phyloP scores from a whole-genome alignment of 2,888 invertebrate species.

The Acanthoscelides obtectus region DNA sequence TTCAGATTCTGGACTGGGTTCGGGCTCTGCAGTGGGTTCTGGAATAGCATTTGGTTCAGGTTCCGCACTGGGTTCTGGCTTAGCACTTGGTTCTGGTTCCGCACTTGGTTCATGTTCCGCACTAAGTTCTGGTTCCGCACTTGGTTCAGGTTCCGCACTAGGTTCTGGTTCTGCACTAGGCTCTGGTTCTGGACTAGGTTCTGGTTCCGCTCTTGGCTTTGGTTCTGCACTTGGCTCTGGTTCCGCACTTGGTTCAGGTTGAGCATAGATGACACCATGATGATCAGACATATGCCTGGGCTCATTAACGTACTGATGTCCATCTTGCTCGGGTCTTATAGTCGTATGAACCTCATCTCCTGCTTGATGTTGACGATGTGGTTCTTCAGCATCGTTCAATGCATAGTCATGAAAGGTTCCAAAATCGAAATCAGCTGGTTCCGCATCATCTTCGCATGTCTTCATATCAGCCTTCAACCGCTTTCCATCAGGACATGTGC shows the following conservation, averaged over 20 bases:
- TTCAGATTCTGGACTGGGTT: conserved; percentile 30
- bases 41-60: conserved; percentile 49
- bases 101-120: conserved; percentile 27
- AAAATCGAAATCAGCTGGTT: conserved; percentile 22
- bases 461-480: conserved; percentile 49
- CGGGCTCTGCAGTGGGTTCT: conserved; percentile 29
- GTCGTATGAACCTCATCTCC: conserved; percentile 10
- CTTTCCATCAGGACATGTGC: conserved; percentile 59
- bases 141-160: conserved; percentile 23
- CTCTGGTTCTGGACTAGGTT: conserved; percentile 23
- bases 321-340: conserved; percentile 26
- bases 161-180: conserved; percentile 29
- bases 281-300: conserved; percentile 52
- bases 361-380: neutral
- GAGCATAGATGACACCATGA: conserved; percentile 43
- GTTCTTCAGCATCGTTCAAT: conserved; percentile 39
- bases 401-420: conserved; percentile 22
- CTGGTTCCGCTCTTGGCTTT: conserved; percentile 28
- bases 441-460: conserved; percentile 42
- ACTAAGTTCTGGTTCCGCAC: conserved; percentile 25
- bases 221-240: conserved; percentile 25
- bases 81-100: conserved; percentile 26
- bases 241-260: conserved; percentile 49
- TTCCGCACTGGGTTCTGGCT: conserved; percentile 18
- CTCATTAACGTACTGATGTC: conserved; percentile 36